Evolutionary conservation across 2,797 vertebrate species (phyloP).

Genomic region (Heteromormyrus szaboi): DNA sequence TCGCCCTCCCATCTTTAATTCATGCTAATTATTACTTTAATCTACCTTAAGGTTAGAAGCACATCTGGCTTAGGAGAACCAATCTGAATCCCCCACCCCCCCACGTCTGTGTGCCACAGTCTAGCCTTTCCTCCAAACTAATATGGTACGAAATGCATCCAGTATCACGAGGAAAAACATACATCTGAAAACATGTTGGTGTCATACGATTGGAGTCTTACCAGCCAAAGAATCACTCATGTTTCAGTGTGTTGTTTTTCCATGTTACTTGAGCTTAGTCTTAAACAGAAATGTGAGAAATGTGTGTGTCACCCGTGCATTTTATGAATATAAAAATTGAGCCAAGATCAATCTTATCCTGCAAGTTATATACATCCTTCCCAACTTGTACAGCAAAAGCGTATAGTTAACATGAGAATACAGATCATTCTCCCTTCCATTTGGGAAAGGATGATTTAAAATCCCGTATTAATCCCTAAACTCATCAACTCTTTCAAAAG

Average conservation of each 20-base stretch:
- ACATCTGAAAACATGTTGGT: not conserved
- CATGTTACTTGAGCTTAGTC: not conserved
- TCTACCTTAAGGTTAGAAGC: not conserved
- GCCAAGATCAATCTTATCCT: not conserved
- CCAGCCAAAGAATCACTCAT: not conserved
- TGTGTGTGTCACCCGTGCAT: not conserved
- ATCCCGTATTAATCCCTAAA: not conserved
- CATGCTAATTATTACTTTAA: not conserved
- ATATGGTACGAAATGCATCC: not conserved
- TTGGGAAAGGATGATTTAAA: not conserved
- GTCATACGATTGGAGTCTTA: not conserved
- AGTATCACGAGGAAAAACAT: not conserved
- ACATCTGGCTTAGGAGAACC: not conserved
- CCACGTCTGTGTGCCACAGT: not conserved
- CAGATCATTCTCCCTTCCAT: not conserved
- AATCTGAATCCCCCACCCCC: not conserved
- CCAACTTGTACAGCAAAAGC: not conserved
- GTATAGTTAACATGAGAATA: not conserved
- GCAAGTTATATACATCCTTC: not conserved
- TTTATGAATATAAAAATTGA: not conserved
- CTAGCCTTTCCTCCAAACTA: not conserved
- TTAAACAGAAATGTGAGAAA: not conserved
- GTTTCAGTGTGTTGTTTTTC: not conserved
- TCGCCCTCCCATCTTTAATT: not conserved
- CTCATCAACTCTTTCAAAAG: not conserved